A percentile compares a stretch with the other conserved stretches of the same genome.
These are phyloP conservation scores for Coracias cyanogaster DNA, from an alignment of 2,797 vertebrate species.

Conservation along the genomic window DNA sequence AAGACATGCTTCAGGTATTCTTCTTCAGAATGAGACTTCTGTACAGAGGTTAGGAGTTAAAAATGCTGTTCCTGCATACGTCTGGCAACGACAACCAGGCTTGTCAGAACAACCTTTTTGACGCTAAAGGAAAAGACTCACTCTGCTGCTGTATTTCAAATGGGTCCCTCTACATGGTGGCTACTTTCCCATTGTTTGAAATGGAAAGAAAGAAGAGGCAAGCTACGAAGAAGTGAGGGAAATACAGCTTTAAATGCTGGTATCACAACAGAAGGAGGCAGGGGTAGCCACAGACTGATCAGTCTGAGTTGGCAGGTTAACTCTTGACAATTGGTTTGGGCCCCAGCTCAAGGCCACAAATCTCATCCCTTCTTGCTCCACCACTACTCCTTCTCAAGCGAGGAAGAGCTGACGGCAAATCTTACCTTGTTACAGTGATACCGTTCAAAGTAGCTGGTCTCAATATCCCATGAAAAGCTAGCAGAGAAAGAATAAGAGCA, in stretches of 20 bases:
- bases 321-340: neutral
- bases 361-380: neutral
- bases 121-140: accelerated
- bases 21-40: neutral
- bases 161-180: accelerated
- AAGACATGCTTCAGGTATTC: neutral
- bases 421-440: neutral
- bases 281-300: neutral
- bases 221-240: neutral
- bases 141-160: neutral
- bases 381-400: neutral
- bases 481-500: neutral
- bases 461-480: neutral
- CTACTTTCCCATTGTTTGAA: neutral
- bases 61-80: neutral
- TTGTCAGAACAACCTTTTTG: neutral
- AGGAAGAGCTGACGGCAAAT: neutral
- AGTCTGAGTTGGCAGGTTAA: neutral
- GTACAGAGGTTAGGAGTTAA: neutral
- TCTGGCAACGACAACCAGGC: neutral
- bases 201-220: neutral
- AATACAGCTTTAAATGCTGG: neutral
- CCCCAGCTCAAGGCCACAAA: neutral
- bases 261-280: accelerated
- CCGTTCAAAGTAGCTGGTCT: neutral